Base-by-base conservation (phyloP, 2,113 vertebrate genomes). In the Lamprologus sp. region DNA sequence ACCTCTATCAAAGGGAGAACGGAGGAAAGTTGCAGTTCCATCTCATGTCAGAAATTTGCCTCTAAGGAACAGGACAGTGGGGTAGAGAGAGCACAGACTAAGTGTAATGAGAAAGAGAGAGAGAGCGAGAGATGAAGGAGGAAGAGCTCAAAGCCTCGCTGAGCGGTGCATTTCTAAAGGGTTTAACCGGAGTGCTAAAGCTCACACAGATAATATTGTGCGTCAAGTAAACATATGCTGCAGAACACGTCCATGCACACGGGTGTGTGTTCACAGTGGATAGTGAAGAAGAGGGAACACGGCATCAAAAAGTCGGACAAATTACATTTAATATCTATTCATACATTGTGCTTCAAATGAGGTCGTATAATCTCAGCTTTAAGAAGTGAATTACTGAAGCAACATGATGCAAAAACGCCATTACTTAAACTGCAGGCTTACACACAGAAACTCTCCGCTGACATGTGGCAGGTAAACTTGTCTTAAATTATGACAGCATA, bases 1-100 rank as follows among this genome's bases (percentile, higher is more conserved):
- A 95, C 91, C 92, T 92, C 91, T 88, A 93, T 94, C 91, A 93
- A 93, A 93, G 90, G 84, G 73, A 91, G 80, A 79, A 80, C 14
- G 75, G 82, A 83, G 89, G 63, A 86, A 89, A 88, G 87, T 73
- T 23, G 51, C 82, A 79, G 68, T 90, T 90, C 86, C 88, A 87
- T 91, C 88, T 92, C 85, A 83, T 86, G 91, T 93, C 92, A 93
- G 83, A 91, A 92, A 91, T 84, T 79, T 82, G 84, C 91, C 93
- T 90, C 88, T 17, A 23, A 94, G 88, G 90, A 91, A 85, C 7
- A 58, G 79, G 55, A 68, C 87, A 83, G 82, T 54, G 70, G 79
- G 87, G 53, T 77, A 77, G 54, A 85, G 80, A 85, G 86, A 92
- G 82, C 11, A 28, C 54, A 75, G 58, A 73, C 68, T 31, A 84